A percentile compares a stretch with the other conserved stretches of the same genome.
Evolutionary conservation across 1,140 invertebrate species (phyloP).

Genomic region (Colletes gigas): DNA sequence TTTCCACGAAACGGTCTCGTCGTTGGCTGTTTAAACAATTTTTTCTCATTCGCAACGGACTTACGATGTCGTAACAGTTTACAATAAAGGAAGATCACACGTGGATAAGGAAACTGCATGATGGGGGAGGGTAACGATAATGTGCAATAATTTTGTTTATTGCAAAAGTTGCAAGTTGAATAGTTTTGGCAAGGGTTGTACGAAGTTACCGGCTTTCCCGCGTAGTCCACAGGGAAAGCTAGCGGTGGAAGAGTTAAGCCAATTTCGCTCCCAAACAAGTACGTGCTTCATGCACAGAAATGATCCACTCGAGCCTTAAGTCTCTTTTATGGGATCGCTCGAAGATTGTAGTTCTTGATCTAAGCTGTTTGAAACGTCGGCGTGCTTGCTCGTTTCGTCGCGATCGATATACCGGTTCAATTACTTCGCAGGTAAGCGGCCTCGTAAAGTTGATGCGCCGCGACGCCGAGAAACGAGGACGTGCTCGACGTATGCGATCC

Average conservation of each 20-base stretch:
- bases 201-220: slow-evolving; percentile 22
- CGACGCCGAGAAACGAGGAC: not conserved
- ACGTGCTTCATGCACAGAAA: slow-evolving; percentile 51
- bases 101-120: no score
- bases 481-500: slow-evolving; percentile 30
- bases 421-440: slow-evolving; percentile 43
- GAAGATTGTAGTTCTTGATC: slow-evolving; percentile 39
- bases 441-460: slow-evolving; percentile 33
- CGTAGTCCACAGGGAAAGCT: slow-evolving; percentile 36
- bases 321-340: slow-evolving; percentile 59
- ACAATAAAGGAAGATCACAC: not conserved
- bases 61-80: not conserved
- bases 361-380: slow-evolving; percentile 33
- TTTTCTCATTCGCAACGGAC: no score
- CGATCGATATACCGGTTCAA: slow-evolving; percentile 52
- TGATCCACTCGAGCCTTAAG: slow-evolving; percentile 63
- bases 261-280: slow-evolving; percentile 59
- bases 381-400: slow-evolving; percentile 29
- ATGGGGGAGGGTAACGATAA: no score
- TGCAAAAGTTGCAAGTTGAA: not conserved
- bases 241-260: slow-evolving; percentile 58
- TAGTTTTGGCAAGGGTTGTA: slow-evolving; percentile 15
- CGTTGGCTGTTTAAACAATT: not conserved
- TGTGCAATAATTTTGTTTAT: no score
- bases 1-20: no score